Conservation (phyloP, 2,888 invertebrate species). For the Danaus chrysippus region DNA sequence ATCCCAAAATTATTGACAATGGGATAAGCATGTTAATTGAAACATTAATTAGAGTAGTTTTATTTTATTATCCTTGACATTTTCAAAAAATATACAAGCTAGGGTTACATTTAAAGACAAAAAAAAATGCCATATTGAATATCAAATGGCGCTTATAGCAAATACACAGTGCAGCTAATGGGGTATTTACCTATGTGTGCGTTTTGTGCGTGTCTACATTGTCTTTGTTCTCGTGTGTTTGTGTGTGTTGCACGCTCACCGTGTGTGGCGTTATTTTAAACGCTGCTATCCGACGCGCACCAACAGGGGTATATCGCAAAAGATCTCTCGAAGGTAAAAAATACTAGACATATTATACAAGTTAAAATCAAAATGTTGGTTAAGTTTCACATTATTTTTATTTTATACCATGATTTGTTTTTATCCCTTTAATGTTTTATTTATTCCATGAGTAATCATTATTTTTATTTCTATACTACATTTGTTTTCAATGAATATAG, state of each 20-base stretch:
- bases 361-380: slow-evolving; percentile 63
- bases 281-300: slow-evolving; percentile 75
- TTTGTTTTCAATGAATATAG: slow-evolving; percentile 50
- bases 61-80: slow-evolving; percentile 29
- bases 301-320: slow-evolving; percentile 95
- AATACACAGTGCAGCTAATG: slow-evolving; percentile 74
- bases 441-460: slow-evolving; percentile 60
- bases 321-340: slow-evolving; percentile 97
- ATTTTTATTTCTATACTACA: slow-evolving; percentile 58
- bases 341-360: slow-evolving; percentile 65
- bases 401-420: slow-evolving; percentile 52
- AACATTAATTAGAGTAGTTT: slow-evolving; percentile 55
- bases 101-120: slow-evolving; percentile 19
- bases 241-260: slow-evolving; percentile 81
- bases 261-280: slow-evolving; percentile 75
- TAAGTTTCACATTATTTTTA: slow-evolving; percentile 57
- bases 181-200: slow-evolving; percentile 69
- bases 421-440: slow-evolving; percentile 46
- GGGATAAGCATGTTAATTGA: slow-evolving; percentile 68
- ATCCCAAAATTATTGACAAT: slow-evolving; percentile 62
- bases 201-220: slow-evolving; percentile 79
- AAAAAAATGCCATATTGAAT: slow-evolving; percentile 23
- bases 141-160: slow-evolving; percentile 63
- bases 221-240: slow-evolving; percentile 80
- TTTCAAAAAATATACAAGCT: slow-evolving; percentile 21